These are phyloP conservation scores for Triplophysa siluroides DNA, from an alignment of 2,113 vertebrate genomes.

Conservation along the genomic window DNA sequence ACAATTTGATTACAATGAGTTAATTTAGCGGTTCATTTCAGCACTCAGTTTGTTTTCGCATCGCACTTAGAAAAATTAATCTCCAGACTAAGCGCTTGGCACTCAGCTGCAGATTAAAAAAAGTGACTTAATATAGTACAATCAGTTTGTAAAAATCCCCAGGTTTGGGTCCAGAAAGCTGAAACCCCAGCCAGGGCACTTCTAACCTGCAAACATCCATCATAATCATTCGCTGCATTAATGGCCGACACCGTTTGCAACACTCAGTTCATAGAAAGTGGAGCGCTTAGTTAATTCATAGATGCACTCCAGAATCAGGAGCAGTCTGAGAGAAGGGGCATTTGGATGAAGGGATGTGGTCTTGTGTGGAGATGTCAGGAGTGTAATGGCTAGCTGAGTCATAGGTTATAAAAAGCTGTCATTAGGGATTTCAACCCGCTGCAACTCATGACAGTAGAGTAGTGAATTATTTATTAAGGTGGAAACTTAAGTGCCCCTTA, in stretches of 20 bases:
- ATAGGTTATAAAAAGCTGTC: conserved; percentile 81
- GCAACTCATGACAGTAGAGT: conserved; percentile 72
- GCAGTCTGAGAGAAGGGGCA: conserved; percentile 46
- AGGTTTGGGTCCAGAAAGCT: conserved; percentile 18
- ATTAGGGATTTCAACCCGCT: conserved; percentile 77
- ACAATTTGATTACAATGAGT: neutral
- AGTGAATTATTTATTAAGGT: conserved; percentile 77
- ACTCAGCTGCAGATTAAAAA: conserved; percentile 1
- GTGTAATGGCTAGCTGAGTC: conserved; percentile 76
- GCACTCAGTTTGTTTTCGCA: neutral
- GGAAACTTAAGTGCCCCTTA: conserved; percentile 72
- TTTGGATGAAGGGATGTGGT: conserved; percentile 68
- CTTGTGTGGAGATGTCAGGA: conserved; percentile 69
- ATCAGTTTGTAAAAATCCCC: conserved; percentile 2
- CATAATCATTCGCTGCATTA: conserved; percentile 28
- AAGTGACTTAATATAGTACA: conserved; percentile 17
- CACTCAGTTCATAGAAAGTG: conserved; percentile 25
- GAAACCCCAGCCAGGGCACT: conserved; percentile 30
- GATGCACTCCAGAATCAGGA: conserved; percentile 19
- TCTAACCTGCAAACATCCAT: conserved; percentile 30
- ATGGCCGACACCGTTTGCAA: conserved; percentile 22
- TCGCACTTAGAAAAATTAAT: neutral
- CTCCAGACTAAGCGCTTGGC: neutral
- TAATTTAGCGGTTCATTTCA: conserved; percentile 3
- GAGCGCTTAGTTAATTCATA: conserved; percentile 5